Conservation (phyloP, 30 jellyfish, hydroid and myxozoan species). For the Nemopilema nomurai region DNA sequence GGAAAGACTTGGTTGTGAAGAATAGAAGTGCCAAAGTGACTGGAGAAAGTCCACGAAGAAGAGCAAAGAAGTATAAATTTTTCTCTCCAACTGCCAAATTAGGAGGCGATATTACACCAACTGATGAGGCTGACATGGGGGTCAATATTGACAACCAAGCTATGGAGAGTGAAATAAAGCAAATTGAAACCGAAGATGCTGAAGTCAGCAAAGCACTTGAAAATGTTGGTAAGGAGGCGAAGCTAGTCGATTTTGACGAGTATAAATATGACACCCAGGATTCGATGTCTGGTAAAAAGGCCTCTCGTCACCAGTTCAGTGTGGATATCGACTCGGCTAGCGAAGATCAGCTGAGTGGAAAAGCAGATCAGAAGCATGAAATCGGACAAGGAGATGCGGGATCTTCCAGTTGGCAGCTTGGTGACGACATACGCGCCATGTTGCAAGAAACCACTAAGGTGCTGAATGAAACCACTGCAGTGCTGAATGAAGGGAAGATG, state of each 20-base stretch:
- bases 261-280: slow-evolving; percentile 48
- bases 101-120: slow-evolving; percentile 32
- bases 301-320: neutral
- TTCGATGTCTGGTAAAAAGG: neutral
- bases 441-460: slow-evolving; percentile 57
- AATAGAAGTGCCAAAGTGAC: neutral
- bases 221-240: slow-evolving; percentile 1
- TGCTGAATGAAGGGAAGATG: slow-evolving; percentile 44
- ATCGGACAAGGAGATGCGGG: slow-evolving; percentile 5
- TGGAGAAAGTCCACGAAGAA: neutral
- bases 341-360: neutral
- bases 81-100: slow-evolving; percentile 33
- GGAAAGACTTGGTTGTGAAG: slow-evolving; percentile 31
- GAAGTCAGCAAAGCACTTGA: slow-evolving; percentile 40
- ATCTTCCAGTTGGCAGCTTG: neutral
- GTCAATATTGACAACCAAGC: slow-evolving; percentile 64
- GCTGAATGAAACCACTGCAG: slow-evolving; percentile 54
- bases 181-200: slow-evolving; percentile 43
- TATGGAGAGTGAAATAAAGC: slow-evolving; percentile 64
- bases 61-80: slow-evolving; percentile 35
- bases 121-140: slow-evolving; percentile 67
- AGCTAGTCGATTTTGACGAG: slow-evolving; percentile 31
- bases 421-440: slow-evolving; percentile 61
- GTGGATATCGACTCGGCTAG: neutral
- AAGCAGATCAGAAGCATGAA: slow-evolving; percentile 32